Evolutionary conservation across 1,140 invertebrate species (phyloP), one percentile per base, ranked within the genome.

Genomic region (Drosophila burlai): DNA sequence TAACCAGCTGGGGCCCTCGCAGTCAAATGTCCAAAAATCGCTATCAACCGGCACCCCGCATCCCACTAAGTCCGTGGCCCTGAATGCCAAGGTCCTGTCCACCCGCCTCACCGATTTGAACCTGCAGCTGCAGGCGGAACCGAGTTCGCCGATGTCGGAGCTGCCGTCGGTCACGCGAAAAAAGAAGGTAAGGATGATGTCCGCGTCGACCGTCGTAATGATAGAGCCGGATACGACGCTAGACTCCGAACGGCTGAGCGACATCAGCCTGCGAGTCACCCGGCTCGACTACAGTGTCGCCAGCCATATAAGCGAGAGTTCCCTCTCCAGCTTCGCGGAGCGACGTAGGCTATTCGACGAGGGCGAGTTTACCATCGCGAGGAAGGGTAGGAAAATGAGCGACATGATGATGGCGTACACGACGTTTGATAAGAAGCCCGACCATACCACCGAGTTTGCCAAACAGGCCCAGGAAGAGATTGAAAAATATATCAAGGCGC

Each of bases 341-440:
- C 66, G 67, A 7, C 55, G 81, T 0, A 29, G 46, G 15, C 16
- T 29, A 4, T 80, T 83, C 36, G 0, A 71, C 36, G 31, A 67
- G 34, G 80, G 45, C 7, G 83, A 89, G 49, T 87, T 46, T 59
- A 81, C 84, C n/a, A 83, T 87, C 11, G 61, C 80, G 15, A 89
- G 34, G 7, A 26, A 62, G 24, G 76, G 80, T 2, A 62, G 26
- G 24, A 73, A 69, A 29, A 65, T 83, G 57, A 74, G 58, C 40
- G 76, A 83, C 1, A 9, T 42, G 13, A 16, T 80, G 13, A 83
- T 83, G 78, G 45, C 46, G 0, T 3, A 29, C 2, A 0, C 11
- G 3, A 8, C 31, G 1, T n/a, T 6, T 11, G 24, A 57, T 0
- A 26, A 6, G 3, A 4, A n/a, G n/a, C 1, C 24, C 9, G 73